These are phyloP conservation scores for Meteorus sp. DNA, from an alignment of 1,140 invertebrate species.

Conservation along the genomic window DNA sequence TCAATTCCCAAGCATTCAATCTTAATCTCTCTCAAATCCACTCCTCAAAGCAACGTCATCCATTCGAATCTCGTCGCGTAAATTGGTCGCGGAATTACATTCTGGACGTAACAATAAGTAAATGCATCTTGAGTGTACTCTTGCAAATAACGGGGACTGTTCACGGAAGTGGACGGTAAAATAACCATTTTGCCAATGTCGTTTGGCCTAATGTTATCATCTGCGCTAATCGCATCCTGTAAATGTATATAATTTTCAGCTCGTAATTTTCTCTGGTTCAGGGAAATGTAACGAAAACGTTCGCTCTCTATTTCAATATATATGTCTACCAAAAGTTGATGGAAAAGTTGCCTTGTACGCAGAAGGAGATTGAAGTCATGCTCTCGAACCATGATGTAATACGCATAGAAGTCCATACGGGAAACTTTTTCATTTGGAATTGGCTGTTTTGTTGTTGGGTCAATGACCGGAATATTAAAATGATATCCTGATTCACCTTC, in stretches of 20 bases:
- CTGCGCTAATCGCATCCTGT: not conserved
- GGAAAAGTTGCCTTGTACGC: no score
- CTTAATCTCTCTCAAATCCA: no score
- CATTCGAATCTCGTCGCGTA: no score
- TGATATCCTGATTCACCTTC: slow-evolving; percentile 1
- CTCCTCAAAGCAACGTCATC: no score
- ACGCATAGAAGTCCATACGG: slow-evolving; percentile 9
- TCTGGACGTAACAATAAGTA: no score
- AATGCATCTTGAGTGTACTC: slow-evolving; percentile 54
- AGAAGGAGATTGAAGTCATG: no score
- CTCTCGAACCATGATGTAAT: no score
- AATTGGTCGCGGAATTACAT: no score
- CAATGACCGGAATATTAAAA: not conserved
- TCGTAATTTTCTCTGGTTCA: slow-evolving; percentile 42
- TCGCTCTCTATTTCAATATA: no score
- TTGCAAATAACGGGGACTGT: slow-evolving; percentile 51
- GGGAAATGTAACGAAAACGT: no score
- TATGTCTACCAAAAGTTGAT: no score
- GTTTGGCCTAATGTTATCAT: slow-evolving; percentile 29
- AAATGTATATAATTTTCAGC: slow-evolving; percentile 39
- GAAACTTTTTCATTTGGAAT: not conserved
- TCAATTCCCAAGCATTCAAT: no score
- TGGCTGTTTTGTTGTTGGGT: not conserved
- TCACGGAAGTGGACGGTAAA: slow-evolving; percentile 53
- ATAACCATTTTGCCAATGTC: slow-evolving; percentile 43